Evolutionary conservation across 2,797 vertebrate genomes (phyloP), one percentile per base, ranked within the genome.

Genomic region (Falco cherrug): DNA sequence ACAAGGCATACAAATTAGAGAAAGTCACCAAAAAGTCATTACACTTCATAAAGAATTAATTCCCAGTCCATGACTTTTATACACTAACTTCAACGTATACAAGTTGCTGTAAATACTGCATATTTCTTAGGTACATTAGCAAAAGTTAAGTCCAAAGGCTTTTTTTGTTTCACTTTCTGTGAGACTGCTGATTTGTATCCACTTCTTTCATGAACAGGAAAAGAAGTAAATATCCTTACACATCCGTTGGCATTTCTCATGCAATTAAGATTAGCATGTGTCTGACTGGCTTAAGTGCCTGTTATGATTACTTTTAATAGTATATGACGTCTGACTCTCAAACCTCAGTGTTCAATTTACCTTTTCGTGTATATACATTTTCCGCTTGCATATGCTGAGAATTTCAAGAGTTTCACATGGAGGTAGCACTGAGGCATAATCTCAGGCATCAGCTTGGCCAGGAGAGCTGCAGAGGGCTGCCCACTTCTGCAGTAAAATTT

Each of bases 81-180:
- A 45, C 11, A 25, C 24, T 26, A 20, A 14, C 15, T 73, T 64
- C 47, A 21, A 5, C 0, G 0, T 41, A 12, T 10, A 17, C 10
- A 33, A 63, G 18, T 51, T 67, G 25, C 50, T 92, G 11, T 74
- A 67, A 79, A 51, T 69, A 22, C 7, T 39, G n/a, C 56, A 2
- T 80, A 11, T 45, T 16, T 57, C 67, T 47, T 37, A 60, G 26
- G 29, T 63, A 24, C 5, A 2, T 54, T 51, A 76, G 26, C 24
- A 67, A n/a, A 94, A 77, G 6, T 28, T 69, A 22, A 2, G 4
- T 25, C 24, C 11, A 4, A 56, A 35, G 8, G 15, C 60, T 94
- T 63, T 75, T 71, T 63, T 71, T 71, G 12, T 69, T 68, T 89
- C 10, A 9, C 45, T 87, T 91, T 63, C 57, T 1, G 1, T 24